Conservation (phyloP, 2,113 vertebrate species). For the Limanda limanda region DNA sequence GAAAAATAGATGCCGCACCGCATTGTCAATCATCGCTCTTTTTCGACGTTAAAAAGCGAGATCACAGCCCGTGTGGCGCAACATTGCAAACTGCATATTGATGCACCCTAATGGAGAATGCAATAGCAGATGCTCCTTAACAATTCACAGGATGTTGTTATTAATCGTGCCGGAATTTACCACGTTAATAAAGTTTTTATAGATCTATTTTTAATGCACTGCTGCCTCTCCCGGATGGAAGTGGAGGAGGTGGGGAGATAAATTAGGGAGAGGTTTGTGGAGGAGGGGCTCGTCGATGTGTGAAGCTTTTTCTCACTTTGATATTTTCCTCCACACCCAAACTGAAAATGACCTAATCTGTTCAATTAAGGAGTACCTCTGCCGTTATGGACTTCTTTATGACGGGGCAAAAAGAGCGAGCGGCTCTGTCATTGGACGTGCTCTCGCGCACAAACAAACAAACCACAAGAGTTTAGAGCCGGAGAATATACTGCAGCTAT, state of each 20-base stretch:
- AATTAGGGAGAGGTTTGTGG: slow-evolving; percentile 37
- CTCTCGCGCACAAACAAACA: slow-evolving; percentile 45
- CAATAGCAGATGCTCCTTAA: slow-evolving; percentile 76
- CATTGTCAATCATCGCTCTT: slow-evolving; percentile 76
- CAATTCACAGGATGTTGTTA: slow-evolving; percentile 77
- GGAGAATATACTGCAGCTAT: slow-evolving; percentile 50
- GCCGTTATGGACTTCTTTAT: slow-evolving; percentile 37
- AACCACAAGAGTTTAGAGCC: slow-evolving; percentile 32
- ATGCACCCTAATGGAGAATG: slow-evolving; percentile 70
- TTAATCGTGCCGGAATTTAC: slow-evolving; percentile 82
- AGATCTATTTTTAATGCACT: slow-evolving; percentile 72
- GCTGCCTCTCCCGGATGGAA: slow-evolving; percentile 38
- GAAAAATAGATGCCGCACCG: slow-evolving; percentile 65
- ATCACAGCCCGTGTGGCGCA: slow-evolving; percentile 55
- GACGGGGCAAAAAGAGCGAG: slow-evolving; percentile 27
- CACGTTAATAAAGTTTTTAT: slow-evolving; percentile 81
- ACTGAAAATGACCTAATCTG: slow-evolving; percentile 55
- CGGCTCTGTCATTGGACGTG: slow-evolving; percentile 6
- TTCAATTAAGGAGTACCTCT: slow-evolving; percentile 54
- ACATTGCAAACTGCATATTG: slow-evolving; percentile 59
- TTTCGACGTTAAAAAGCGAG: slow-evolving; percentile 73
- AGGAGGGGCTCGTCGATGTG: slow-evolving; percentile 17
- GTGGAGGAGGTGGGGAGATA: slow-evolving; percentile 40
- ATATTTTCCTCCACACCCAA: slow-evolving; percentile 20
- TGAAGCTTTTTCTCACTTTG: slow-evolving; percentile 13